Percentiles rank a stretch among this genome's conserved stretches.
Evolutionary conservation across 1,140 invertebrate genomes (phyloP).

Genomic region (Diorhabda sublineata): DNA sequence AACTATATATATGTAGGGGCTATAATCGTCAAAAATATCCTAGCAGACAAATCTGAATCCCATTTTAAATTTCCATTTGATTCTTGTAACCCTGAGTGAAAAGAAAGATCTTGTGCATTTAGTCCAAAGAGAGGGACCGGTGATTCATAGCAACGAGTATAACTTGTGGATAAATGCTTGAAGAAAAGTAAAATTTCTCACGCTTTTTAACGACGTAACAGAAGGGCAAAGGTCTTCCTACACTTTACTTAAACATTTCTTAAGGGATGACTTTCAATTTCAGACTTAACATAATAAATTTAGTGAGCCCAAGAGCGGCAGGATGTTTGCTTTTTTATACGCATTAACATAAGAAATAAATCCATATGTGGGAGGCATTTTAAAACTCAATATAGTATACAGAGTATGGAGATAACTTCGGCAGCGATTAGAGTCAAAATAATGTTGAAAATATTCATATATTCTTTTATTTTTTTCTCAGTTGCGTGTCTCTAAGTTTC

Average conservation of each 20-base stretch:
- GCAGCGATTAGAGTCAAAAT: no score
- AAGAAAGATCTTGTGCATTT: slow-evolving; percentile 17
- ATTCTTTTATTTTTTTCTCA: no score
- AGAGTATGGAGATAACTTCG: no score
- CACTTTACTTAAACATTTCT: slow-evolving; percentile 22
- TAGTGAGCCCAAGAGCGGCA: slow-evolving; percentile 27
- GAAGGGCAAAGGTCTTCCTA: slow-evolving; percentile 17
- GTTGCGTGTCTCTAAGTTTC: no score
- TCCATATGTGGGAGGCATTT: no score
- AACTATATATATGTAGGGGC: slow-evolving; percentile 1
- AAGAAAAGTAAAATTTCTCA: slow-evolving; percentile 30
- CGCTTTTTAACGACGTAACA: slow-evolving; percentile 30
- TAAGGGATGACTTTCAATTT: slow-evolving; percentile 43
- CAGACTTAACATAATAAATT: slow-evolving; percentile 43
- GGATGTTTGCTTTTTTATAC: neutral
- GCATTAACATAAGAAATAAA: no score
- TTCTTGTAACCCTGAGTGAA: slow-evolving; percentile 17
- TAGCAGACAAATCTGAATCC: slow-evolving; percentile 15
- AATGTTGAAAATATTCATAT: no score
- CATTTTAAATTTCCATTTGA: slow-evolving; percentile 12
- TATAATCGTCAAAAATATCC: slow-evolving; percentile 9
- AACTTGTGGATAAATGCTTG: slow-evolving; percentile 24
- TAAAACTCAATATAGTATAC: no score
- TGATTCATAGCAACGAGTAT: slow-evolving; percentile 27
- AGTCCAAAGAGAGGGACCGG: slow-evolving; percentile 13